Conservation (phyloP, 1,140 invertebrate genomes). For the Diploscapter pachys region DNA sequence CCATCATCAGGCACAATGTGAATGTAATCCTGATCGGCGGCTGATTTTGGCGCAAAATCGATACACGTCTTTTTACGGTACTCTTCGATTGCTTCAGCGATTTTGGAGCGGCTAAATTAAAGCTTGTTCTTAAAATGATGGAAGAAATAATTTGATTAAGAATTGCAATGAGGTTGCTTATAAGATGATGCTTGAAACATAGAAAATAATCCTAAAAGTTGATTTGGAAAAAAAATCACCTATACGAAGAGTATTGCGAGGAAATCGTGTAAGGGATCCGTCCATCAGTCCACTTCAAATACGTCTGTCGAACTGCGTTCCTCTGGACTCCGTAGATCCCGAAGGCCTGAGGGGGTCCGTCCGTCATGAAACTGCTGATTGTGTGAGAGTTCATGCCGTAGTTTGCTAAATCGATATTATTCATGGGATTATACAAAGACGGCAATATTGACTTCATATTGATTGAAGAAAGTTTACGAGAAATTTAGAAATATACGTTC, state of each 20-base stretch:
- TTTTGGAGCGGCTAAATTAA: slow-evolving; percentile 41
- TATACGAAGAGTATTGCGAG: slow-evolving; percentile 34
- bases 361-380: slow-evolving; percentile 42
- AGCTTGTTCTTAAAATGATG: not conserved
- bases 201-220: too few species aligned
- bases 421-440: too few species aligned
- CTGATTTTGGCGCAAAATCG: slow-evolving; percentile 45
- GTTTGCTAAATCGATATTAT: slow-evolving; percentile 44
- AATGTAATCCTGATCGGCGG: slow-evolving; percentile 44
- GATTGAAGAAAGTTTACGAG: too few species aligned
- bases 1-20: slow-evolving; percentile 48
- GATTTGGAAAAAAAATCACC: not conserved
- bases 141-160: not conserved
- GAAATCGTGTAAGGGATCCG: slow-evolving; percentile 40
- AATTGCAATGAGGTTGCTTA: not conserved
- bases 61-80: slow-evolving; percentile 45
- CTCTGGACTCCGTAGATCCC: slow-evolving; percentile 45
- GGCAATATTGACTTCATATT: too few species aligned
- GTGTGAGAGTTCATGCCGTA: slow-evolving; percentile 42
- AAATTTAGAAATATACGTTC: too few species aligned
- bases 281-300: slow-evolving; percentile 48
- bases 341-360: slow-evolving; percentile 28
- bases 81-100: slow-evolving; percentile 46
- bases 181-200: too few species aligned
- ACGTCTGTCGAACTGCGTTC: slow-evolving; percentile 50